Conservation (phyloP, 1,140 invertebrate species). For the Pseudomyrmex dendroicus region DNA sequence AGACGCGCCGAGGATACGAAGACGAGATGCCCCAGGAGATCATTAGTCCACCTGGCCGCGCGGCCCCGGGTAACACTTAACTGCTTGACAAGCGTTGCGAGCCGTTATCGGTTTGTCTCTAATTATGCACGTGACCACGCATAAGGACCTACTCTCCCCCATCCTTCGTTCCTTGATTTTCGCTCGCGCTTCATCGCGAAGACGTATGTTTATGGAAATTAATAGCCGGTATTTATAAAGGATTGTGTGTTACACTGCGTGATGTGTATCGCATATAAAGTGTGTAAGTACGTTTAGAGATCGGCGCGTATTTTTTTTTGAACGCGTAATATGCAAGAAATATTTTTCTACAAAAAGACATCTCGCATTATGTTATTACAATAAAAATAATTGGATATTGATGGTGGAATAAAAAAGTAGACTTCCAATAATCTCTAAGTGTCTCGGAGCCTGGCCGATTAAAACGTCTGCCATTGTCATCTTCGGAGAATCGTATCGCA, state of each 20-base stretch:
- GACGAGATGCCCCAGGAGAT: slow-evolving; percentile 74
- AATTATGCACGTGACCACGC: slow-evolving; percentile 74
- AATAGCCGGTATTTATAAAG: not conserved
- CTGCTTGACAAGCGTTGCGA: slow-evolving; percentile 74
- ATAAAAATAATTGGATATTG: not conserved
- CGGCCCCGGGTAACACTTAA: slow-evolving; percentile 72
- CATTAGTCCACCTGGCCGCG: slow-evolving; percentile 78
- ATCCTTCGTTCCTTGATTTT: slow-evolving; percentile 8
- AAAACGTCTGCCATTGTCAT: slow-evolving; percentile 74
- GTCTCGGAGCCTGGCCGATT: slow-evolving; percentile 72
- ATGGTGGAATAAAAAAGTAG: slow-evolving; percentile 23
- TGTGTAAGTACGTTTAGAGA: too few relatives aligned
- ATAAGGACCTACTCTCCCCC: slow-evolving; percentile 41
- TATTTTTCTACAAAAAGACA: too few relatives aligned
- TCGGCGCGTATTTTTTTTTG: too few relatives aligned
- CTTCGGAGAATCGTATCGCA: slow-evolving; percentile 72
- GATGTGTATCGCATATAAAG: too few relatives aligned
- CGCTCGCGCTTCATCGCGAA: slow-evolving; percentile 23
- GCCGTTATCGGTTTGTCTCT: slow-evolving; percentile 76
- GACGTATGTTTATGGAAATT: slow-evolving; percentile 13
- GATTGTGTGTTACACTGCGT: too few relatives aligned
- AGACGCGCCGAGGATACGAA: slow-evolving; percentile 58
- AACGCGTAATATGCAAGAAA: too few relatives aligned
- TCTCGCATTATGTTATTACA: not conserved
- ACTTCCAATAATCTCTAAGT: slow-evolving; percentile 66